These are phyloP conservation scores for silkworm (Bombyx mori) DNA, from an alignment of 1,140 invertebrate genomes.

Conservation along the genomic window ASM3026992v2 NC_085124.1:13226001-13226500, in stretches of 20 bases:
- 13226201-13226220: conserved; percentile 10
- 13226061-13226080: neutral
- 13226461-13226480: no score
- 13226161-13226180: conserved; percentile 56
- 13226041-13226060: neutral
- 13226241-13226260: conserved; percentile 3
- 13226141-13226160: conserved; percentile 48
- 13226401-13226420: no score
- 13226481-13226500: no score
- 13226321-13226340: no score
- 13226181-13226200: conserved; percentile 20
- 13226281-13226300: neutral
- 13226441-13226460: no score
- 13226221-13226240: conserved; percentile 22
- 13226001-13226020: neutral
- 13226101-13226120: neutral
- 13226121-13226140: neutral
- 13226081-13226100: neutral
- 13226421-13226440: no score
- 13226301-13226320: neutral
- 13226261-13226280: conserved; percentile 2
- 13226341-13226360: no score
- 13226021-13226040: neutral
- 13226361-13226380: no score
- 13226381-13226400: no score